Evolutionary conservation across 1,140 invertebrate species (phyloP).

Genomic region (Drosophila lacertosa): DNA sequence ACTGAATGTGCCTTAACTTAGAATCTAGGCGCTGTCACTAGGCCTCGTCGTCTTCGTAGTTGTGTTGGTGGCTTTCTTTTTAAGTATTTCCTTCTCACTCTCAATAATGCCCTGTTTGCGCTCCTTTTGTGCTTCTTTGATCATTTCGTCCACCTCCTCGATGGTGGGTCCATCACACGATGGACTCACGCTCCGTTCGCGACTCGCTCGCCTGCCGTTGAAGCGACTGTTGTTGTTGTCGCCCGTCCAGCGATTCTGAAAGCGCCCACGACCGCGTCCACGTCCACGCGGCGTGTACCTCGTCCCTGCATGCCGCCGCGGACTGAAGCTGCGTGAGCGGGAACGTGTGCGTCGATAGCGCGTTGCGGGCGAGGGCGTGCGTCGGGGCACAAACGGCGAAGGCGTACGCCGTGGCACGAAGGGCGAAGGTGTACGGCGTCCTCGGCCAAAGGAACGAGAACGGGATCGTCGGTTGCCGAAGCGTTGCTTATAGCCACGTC

Average conservation of each 20-base stretch:
- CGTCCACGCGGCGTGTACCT: constrained; percentile 42
- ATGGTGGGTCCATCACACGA: constrained; percentile 55
- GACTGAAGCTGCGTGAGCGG: constrained; percentile 62
- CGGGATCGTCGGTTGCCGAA: constrained; percentile 43
- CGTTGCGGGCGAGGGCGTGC: constrained; percentile 43
- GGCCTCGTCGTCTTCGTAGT: no score
- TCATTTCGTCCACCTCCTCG: constrained; percentile 85
- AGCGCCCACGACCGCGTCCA: constrained; percentile 39
- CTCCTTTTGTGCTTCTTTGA: constrained; percentile 85
- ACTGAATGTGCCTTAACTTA: constrained; percentile 15
- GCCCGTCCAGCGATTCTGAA: constrained; percentile 42
- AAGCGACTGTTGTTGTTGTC: constrained; percentile 18
- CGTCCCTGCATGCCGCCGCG: constrained; percentile 29
- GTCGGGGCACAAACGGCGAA: constrained; percentile 55
- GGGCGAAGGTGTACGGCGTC: constrained; percentile 56
- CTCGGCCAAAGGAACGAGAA: constrained; percentile 54
- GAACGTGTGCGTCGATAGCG: constrained; percentile 43
- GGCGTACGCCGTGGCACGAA: constrained; percentile 46
- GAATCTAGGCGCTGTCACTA: constrained; percentile 25
- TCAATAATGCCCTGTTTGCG: constrained; percentile 85
- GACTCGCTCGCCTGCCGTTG: constrained; percentile 33
- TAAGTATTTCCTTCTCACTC: constrained; percentile 84
- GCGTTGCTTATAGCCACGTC: constrained; percentile 28
- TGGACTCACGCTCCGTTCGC: constrained; percentile 26
- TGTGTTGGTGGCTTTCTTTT: constrained; percentile 8